Conservation (phyloP, 2,113 vertebrate species). For the Notothenia rossii region DNA sequence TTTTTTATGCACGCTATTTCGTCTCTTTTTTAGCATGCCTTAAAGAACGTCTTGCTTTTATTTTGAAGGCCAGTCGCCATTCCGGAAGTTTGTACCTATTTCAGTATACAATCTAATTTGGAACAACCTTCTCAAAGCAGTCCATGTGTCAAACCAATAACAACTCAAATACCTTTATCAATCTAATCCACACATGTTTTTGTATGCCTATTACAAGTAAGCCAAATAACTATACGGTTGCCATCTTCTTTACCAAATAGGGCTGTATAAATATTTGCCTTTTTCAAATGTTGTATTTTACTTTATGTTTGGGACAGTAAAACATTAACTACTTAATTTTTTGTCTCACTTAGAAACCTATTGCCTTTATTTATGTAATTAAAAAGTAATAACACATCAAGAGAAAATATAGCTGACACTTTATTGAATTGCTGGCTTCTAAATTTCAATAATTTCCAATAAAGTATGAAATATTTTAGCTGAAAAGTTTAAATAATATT, state of each 20-base stretch:
- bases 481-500: too few species aligned
- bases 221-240: too few species aligned
- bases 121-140: background rate
- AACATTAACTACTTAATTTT: too few species aligned
- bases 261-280: too few species aligned
- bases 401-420: too few species aligned
- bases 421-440: too few species aligned
- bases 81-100: background rate
- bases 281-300: background rate
- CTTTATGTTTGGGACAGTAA: background rate
- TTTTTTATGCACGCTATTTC: fast-evolving
- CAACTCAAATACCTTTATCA: background rate
- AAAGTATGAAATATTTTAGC: too few species aligned
- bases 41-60: slow-evolving; percentile 13
- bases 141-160: background rate
- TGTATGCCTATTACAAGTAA: background rate
- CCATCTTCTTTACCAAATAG: too few species aligned
- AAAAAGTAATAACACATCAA: too few species aligned
- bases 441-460: too few species aligned
- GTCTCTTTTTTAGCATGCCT: fast-evolving
- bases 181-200: background rate
- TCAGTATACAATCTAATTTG: background rate
- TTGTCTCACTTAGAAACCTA: too few species aligned
- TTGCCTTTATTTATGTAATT: too few species aligned
- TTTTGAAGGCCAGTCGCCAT: slow-evolving; percentile 31